phyloP scores from a whole-genome alignment of 2,113 vertebrate species.

The Podilymbus podiceps region DNA sequence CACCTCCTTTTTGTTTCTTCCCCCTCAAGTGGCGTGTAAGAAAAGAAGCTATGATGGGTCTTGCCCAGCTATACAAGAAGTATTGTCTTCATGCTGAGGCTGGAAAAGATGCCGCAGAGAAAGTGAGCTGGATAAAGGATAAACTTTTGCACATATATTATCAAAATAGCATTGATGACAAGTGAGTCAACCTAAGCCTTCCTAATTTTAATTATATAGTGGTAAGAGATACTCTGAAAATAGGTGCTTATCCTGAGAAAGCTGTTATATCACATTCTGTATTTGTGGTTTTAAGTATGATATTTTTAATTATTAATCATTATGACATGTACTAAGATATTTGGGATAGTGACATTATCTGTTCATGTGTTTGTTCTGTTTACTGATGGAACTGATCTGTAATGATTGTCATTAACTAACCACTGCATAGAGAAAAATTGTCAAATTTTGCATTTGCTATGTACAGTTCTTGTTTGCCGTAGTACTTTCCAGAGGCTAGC shows the following conservation, averaged over 20 bases:
- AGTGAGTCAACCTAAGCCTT: conserved; percentile 78
- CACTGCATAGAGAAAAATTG: neutral
- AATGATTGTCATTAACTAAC: neutral
- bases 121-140: conserved; percentile 99
- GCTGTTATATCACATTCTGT: neutral
- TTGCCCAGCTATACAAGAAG: conserved; percentile 96
- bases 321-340: neutral
- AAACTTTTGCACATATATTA: conserved; percentile 99
- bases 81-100: conserved; percentile 98
- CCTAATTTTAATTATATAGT: conserved; percentile 12
- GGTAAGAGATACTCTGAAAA: conserved; percentile 7
- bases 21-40: conserved; percentile 91
- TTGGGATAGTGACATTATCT: neutral
- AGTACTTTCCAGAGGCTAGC: neutral
- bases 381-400: neutral
- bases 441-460: neutral
- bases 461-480: neutral
- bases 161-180: conserved; percentile 99
- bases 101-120: conserved; percentile 93
- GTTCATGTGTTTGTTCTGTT: neutral
- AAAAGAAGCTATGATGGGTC: conserved; percentile 99
- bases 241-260: neutral
- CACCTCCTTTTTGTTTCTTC: conserved; percentile 7
- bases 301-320: neutral
- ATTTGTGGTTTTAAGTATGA: neutral